Percentiles rank a stretch among this genome's conserved stretches.
Evolutionary conservation across 2,113 vertebrate genomes (phyloP).

Genomic region (Nyctibius bracteatus): DNA sequence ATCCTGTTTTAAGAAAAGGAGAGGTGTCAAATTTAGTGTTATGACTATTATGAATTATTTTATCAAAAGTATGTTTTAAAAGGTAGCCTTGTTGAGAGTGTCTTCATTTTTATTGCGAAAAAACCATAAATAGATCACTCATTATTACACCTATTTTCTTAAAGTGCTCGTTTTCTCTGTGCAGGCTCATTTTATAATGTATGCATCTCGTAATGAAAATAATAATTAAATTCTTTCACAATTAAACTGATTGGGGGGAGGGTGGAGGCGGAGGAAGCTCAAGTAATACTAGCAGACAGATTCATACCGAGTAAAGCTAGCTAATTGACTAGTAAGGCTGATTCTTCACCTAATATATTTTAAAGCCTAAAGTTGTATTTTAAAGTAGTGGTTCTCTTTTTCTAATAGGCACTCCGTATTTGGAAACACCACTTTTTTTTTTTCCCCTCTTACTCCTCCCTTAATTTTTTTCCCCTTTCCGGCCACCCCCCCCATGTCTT

Average conservation of each 20-base stretch:
- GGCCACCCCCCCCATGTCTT: background rate
- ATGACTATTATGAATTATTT: background rate
- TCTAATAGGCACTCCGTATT: background rate
- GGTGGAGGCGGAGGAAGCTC: background rate
- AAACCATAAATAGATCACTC: background rate
- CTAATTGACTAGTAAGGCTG: background rate
- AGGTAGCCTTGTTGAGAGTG: background rate
- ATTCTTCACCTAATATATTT: background rate
- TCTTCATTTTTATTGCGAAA: background rate
- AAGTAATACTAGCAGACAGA: background rate
- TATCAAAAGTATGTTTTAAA: background rate
- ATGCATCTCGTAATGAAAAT: constrained; percentile 44
- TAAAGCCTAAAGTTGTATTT: background rate
- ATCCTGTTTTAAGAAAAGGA: background rate
- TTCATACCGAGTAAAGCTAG: background rate
- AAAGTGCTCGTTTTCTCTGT: background rate
- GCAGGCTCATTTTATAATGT: constrained; percentile 15
- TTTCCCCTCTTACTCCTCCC: background rate
- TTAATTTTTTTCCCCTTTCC: background rate
- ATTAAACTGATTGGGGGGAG: background rate
- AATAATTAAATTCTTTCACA: constrained; percentile 51
- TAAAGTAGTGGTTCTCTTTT: background rate
- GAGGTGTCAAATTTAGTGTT: background rate
- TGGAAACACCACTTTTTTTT: background rate
- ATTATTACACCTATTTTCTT: background rate